A percentile compares a stretch with the other conserved stretches of the same genome.
phyloP scores from a whole-genome alignment of 2,797 vertebrate genomes.

The Halcyon badia region DNA sequence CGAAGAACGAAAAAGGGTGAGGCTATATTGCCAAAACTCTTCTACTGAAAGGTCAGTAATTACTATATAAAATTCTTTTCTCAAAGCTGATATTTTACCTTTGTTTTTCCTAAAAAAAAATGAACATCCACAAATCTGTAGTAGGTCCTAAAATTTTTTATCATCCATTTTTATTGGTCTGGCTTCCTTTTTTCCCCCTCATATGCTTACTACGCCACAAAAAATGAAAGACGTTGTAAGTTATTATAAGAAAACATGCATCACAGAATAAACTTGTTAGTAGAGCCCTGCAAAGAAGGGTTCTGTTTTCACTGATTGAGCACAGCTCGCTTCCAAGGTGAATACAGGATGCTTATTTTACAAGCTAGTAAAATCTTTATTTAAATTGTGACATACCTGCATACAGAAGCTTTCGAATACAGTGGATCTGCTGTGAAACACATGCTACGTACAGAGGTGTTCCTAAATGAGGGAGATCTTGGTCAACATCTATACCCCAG shows the following conservation, averaged over 20 bases:
- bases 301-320: background rate
- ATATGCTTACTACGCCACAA: background rate
- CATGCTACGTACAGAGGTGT: constrained; percentile 94
- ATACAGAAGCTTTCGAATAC: constrained; percentile 91
- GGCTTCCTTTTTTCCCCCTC: background rate
- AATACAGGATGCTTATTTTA: background rate
- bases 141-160: background rate
- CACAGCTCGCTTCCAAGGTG: background rate
- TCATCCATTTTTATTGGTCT: background rate
- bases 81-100: background rate
- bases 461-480: constrained; percentile 93
- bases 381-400: constrained; percentile 84
- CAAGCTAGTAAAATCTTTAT: background rate
- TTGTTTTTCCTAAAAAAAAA: background rate
- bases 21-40: background rate
- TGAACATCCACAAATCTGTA: background rate
- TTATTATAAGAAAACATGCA: background rate
- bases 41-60: background rate
- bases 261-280: background rate
- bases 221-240: background rate
- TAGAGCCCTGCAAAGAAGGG: background rate
- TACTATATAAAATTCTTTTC: background rate
- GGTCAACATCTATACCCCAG: constrained; percentile 93
- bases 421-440: constrained; percentile 89
- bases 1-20: background rate